phyloP scores from a whole-genome alignment of 2,888 invertebrate genomes.

The Drosophila niveifrons region DNA sequence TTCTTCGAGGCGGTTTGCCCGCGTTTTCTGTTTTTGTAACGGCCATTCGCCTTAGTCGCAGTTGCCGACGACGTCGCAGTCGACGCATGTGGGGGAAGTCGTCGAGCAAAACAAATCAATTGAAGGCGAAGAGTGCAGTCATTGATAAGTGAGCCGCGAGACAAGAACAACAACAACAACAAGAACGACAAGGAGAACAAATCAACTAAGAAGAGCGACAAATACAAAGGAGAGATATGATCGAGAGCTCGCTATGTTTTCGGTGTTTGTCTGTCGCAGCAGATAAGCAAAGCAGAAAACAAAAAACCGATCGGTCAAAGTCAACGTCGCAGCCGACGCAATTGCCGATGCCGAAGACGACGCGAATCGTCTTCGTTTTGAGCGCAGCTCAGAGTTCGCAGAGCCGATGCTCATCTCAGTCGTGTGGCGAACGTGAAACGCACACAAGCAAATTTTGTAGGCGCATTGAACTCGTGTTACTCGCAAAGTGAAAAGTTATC shows the following conservation, averaged over 20 bases:
- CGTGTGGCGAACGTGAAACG: conserved; percentile 59
- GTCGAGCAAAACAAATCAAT: conserved; percentile 74
- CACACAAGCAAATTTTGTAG: conserved; percentile 17
- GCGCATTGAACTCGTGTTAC: conserved; percentile 58
- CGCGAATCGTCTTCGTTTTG: conserved; percentile 31
- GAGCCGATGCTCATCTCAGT: conserved; percentile 56
- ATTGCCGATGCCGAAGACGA: conserved; percentile 16
- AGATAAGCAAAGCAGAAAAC: conserved; percentile 48
- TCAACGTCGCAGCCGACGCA: conserved; percentile 32
- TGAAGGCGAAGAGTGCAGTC: conserved; percentile 53
- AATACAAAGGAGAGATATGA: conserved; percentile 26
- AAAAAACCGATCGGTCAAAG: conserved; percentile 54
- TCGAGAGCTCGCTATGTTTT: conserved; percentile 30
- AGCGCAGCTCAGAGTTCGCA: conserved; percentile 53
- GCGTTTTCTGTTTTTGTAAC: conserved; percentile 40
- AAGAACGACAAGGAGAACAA: conserved; percentile 16
- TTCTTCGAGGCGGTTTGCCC: conserved; percentile 25
- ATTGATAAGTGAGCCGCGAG: conserved; percentile 61
- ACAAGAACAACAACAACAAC: conserved; percentile 29
- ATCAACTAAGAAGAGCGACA: conserved; percentile 12
- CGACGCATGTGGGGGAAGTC: neutral
- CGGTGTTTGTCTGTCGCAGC: conserved; percentile 20
- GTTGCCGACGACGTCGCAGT: conserved; percentile 11
- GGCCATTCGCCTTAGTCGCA: conserved; percentile 29
- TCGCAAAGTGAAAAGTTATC: conserved; percentile 43